Evolutionary conservation across 2,797 vertebrate species (phyloP), one percentile per base, ranked within the genome.

Genomic region (Staurois parvus): DNA sequence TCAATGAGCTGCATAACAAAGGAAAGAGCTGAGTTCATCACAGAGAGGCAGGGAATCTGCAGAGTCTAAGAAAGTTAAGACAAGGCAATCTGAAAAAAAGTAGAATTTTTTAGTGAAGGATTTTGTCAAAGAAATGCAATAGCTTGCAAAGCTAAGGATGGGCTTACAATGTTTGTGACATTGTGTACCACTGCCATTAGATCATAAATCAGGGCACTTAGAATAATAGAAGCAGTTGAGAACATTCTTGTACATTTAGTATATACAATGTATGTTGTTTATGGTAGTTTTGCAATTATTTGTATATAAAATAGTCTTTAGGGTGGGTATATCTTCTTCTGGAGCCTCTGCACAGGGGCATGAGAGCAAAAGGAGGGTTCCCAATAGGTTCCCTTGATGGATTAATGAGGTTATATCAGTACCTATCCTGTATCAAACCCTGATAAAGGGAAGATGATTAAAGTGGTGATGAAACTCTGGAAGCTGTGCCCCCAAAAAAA

Each of bases 21-120:
- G 30, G 68, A 83, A 83, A 86, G 66, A 70, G 80, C 85, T 86
- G 85, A 86, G 74, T 86, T 83, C 85, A 86, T 73, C 74, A 82
- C 48, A 64, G 72, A 66, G 56, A 83, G 75, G 37, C 74, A 78
- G 29, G 72, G 64, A 82, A 82, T 86, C 73, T 82, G 85, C 78
- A 76, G 64, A 64, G 76, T 66, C 77, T 52, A 68, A 85, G 84
- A 85, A 85, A 85, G 77, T 74, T 34, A 85, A 80, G 84, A 79
- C 76, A 80, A 79, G 76, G 56, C 76, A 64, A 79, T 66, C 34
- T 30, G 24, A 37, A 37, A 66, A 68, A 72, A 68, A 75, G 62
- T 32, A 48, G 59, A 37, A 66, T 12, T n/a, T 66, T 72, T 74
- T 79, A 70, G 59, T 59, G 15, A 40, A 21, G 19, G 56, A 79